phyloP scores from a whole-genome alignment of 1,140 invertebrate species.

The Apis florea region DNA sequence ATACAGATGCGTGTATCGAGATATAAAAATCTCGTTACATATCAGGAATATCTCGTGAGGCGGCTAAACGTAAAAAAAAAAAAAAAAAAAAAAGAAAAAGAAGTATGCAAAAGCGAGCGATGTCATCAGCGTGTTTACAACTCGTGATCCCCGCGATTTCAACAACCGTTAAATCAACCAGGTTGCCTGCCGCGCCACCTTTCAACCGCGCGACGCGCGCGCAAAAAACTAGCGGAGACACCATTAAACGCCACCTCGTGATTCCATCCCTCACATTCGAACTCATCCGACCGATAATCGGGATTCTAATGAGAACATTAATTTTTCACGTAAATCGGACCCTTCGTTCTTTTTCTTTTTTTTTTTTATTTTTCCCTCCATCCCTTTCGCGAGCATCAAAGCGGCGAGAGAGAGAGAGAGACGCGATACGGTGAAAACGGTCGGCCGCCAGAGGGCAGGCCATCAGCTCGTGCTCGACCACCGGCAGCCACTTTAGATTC shows the following conservation, averaged over 20 bases:
- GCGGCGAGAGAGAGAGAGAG: not conserved
- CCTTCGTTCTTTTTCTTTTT: not conserved
- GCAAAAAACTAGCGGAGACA: not conserved
- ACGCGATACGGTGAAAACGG: not conserved
- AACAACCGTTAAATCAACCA: too few relatives aligned
- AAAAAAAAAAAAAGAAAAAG: too few relatives aligned
- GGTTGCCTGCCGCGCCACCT: too few relatives aligned
- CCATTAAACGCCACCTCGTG: not conserved
- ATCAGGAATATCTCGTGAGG: too few relatives aligned
- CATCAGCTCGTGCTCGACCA: constrained; percentile 62
- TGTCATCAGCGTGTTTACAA: too few relatives aligned
- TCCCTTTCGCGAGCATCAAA: constrained; percentile 4
- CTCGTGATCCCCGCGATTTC: too few relatives aligned
- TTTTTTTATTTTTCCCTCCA: too few relatives aligned
- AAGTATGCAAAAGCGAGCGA: too few relatives aligned
- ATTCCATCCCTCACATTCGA: not conserved
- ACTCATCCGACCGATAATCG: constrained; percentile 2
- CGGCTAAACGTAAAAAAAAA: too few relatives aligned
- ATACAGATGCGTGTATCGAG: too few relatives aligned
- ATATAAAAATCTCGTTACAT: too few relatives aligned
- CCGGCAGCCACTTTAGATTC: constrained; percentile 72
- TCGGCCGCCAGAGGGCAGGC: constrained; percentile 3
- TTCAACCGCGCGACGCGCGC: too few relatives aligned
- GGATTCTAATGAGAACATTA: constrained; percentile 38
- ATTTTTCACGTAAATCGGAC: constrained; percentile 1